phyloP scores from a whole-genome alignment of 2,888 invertebrate species.

The Luperina testacea region DNA sequence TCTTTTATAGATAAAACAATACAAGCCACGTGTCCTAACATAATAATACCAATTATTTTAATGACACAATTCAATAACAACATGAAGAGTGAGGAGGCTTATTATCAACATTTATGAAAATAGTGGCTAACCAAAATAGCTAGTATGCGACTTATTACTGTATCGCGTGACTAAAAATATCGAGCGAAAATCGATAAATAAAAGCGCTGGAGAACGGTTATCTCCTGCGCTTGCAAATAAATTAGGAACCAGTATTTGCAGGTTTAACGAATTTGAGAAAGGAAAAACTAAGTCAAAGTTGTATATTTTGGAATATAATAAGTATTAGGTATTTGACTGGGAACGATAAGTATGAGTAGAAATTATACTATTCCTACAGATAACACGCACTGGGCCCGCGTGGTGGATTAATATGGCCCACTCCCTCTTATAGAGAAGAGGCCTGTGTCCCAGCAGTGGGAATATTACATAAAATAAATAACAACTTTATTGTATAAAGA shows the following conservation, averaged over 20 bases:
- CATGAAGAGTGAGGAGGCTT: neutral
- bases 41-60: slow-evolving; percentile 3
- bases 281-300: too few relatives aligned
- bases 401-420: neutral
- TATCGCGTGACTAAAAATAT: slow-evolving; percentile 75
- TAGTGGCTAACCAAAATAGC: slow-evolving; percentile 19
- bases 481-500: neutral
- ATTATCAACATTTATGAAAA: slow-evolving; percentile 17
- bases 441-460: too few relatives aligned
- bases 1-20: neutral
- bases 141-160: slow-evolving; percentile 63
- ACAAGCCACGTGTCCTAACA: neutral
- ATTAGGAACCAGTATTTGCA: neutral
- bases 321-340: neutral
- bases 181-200: slow-evolving; percentile 71
- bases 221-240: slow-evolving; percentile 29
- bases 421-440: neutral
- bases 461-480: neutral
- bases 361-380: neutral
- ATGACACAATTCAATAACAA: slow-evolving; percentile 11
- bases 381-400: neutral
- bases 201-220: slow-evolving; percentile 37
- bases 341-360: neutral
- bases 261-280: neutral
- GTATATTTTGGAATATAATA: too few relatives aligned